These are phyloP conservation scores for Sceloporus undulatus DNA, from an alignment of 2,113 vertebrate species.

Conservation along the genomic window DNA sequence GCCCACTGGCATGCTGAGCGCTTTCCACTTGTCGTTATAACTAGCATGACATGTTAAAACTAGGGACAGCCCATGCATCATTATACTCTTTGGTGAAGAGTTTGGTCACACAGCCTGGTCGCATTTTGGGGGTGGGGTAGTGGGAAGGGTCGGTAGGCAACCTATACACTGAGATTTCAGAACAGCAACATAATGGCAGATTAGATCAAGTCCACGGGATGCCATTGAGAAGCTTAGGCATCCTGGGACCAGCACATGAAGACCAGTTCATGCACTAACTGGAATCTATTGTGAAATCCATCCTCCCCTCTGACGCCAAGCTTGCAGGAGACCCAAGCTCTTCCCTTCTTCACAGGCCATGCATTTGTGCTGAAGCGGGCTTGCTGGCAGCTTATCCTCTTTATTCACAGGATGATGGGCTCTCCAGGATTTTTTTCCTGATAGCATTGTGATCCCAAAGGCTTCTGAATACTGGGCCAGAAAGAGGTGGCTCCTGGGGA, in stretches of 20 bases:
- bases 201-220: constrained; percentile 51
- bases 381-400: constrained; percentile 53
- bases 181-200: constrained; percentile 51
- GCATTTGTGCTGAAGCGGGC: background rate
- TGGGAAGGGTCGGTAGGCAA: constrained; percentile 6
- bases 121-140: background rate
- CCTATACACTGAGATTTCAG: background rate
- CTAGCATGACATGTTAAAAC: constrained; percentile 57
- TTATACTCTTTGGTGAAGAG: constrained; percentile 4
- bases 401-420: background rate
- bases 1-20: background rate
- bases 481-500: constrained; percentile 45
- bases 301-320: background rate
- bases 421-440: constrained; percentile 33
- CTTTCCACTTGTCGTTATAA: constrained; percentile 12
- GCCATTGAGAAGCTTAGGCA: constrained; percentile 39
- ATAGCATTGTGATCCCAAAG: constrained; percentile 35
- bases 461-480: constrained; percentile 35
- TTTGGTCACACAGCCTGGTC: background rate
- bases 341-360: background rate
- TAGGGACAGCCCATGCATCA: background rate
- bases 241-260: constrained; percentile 10
- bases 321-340: constrained; percentile 31
- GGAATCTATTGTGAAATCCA: constrained; percentile 29
- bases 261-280: constrained; percentile 43